A percentile compares a stretch with the other conserved stretches of the same genome.
phyloP scores from a whole-genome alignment of 35 echinoderm and acorn worm genomes.

The Hemicentrotus pulcherrimus region DNA sequence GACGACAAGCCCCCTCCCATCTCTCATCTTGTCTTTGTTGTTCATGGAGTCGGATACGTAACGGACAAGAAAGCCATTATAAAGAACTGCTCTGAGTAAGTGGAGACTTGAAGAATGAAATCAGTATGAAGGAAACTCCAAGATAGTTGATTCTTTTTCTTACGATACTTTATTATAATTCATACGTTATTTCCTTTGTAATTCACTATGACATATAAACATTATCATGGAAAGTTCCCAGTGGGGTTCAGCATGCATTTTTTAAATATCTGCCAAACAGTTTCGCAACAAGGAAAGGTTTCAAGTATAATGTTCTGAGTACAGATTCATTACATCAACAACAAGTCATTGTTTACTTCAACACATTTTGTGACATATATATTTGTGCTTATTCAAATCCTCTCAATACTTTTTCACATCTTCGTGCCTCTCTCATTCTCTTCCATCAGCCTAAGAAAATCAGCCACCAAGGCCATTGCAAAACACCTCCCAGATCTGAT shows the following conservation, averaged over 20 bases:
- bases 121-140: neutral
- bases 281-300: too few relatives aligned
- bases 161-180: too few relatives aligned
- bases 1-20: conserved; percentile 98
- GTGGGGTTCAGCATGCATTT: too few relatives aligned
- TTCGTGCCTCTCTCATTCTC: conserved; percentile 9
- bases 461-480: conserved; percentile 68
- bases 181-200: too few relatives aligned
- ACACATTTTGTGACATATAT: neutral
- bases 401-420: neutral
- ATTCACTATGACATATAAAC: too few relatives aligned
- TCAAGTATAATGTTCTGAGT: too few relatives aligned
- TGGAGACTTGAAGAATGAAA: neutral
- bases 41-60: conserved; percentile 92
- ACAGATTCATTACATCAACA: too few relatives aligned
- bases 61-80: conserved; percentile 87
- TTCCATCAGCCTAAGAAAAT: conserved; percentile 78
- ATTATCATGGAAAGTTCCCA: too few relatives aligned
- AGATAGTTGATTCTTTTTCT: too few relatives aligned
- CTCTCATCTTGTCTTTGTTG: conserved; percentile 96
- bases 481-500: conserved; percentile 84
- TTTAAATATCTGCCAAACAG: too few relatives aligned
- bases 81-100: conserved; percentile 90
- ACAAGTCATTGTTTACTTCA: too few relatives aligned
- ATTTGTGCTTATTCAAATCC: neutral